A percentile compares a stretch with the other conserved stretches of the same genome.
Conservation (phyloP, 1,140 invertebrate species). For the Daktulosphaira vitifoliae region DNA sequence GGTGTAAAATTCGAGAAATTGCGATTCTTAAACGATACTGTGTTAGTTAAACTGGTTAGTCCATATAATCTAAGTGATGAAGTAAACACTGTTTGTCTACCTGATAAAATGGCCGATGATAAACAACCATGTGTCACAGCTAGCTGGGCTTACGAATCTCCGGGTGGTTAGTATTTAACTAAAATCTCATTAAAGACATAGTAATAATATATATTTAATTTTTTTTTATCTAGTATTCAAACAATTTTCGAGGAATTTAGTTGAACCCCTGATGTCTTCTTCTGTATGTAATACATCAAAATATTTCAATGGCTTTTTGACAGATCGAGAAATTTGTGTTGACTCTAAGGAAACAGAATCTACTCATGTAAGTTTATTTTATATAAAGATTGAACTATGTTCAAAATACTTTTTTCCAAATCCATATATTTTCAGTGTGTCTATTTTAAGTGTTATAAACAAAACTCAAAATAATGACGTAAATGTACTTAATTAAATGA, state of each 20-base stretch:
- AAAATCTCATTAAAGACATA: background rate
- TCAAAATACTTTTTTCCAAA: too few relatives aligned
- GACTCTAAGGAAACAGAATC: conserved; percentile 11
- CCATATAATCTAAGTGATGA: conserved; percentile 49
- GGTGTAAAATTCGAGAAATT: conserved; percentile 54
- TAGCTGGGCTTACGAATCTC: conserved; percentile 50
- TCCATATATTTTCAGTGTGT: too few relatives aligned
- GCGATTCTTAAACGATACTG: conserved; percentile 52
- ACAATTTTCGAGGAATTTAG: conserved; percentile 41
- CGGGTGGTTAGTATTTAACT: conserved; percentile 37
- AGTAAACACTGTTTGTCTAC: conserved; percentile 51
- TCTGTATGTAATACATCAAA: conserved; percentile 52
- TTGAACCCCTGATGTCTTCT: conserved; percentile 49
- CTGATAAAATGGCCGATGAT: conserved; percentile 43
- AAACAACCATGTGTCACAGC: conserved; percentile 52
- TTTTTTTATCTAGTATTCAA: conserved; percentile 17
- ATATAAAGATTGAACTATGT: too few relatives aligned
- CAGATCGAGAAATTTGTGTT: conserved; percentile 51
- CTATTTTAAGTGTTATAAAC: too few relatives aligned
- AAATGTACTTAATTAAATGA: too few relatives aligned
- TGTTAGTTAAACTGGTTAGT: conserved; percentile 47
- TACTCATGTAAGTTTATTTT: conserved; percentile 1
- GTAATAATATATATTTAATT: background rate
- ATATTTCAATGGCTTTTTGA: conserved; percentile 52
- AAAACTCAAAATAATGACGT: too few relatives aligned